These are phyloP conservation scores for Pheosia gnoma DNA, from an alignment of 2,888 invertebrate species.

Conservation along the genomic window DNA sequence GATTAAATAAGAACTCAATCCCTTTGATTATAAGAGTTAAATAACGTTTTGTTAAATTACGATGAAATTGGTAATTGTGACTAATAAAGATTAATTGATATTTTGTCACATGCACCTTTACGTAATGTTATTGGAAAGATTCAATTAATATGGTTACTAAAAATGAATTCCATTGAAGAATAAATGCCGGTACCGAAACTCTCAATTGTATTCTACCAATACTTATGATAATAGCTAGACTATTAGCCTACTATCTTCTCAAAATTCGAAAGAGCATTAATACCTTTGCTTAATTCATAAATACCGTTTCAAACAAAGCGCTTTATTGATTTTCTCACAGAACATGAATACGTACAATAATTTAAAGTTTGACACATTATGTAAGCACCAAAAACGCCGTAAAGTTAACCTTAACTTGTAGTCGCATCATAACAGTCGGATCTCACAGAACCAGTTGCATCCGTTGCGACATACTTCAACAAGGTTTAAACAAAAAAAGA, in stretches of 20 bases:
- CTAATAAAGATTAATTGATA: slow-evolving; percentile 5
- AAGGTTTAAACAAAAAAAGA: slow-evolving; percentile 48
- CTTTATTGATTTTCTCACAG: slow-evolving; percentile 1
- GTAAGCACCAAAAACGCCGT: slow-evolving; percentile 37
- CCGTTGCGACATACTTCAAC: slow-evolving; percentile 66
- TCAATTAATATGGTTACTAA: not conserved
- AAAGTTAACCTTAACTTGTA: slow-evolving; percentile 51
- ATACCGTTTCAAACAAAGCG: not conserved
- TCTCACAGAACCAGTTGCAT: slow-evolving; percentile 63
- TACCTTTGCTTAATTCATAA: no score
- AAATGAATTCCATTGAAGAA: not conserved
- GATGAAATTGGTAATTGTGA: slow-evolving; percentile 37
- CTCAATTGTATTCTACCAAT: no score
- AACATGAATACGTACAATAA: slow-evolving; percentile 9
- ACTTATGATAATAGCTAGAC: no score
- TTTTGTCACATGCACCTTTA: not conserved
- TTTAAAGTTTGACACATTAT: slow-evolving; percentile 38
- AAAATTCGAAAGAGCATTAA: no score
- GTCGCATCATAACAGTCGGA: slow-evolving; percentile 51
- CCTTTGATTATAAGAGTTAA: slow-evolving; percentile 33
- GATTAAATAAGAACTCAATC: slow-evolving; percentile 37
- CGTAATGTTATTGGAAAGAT: not conserved
- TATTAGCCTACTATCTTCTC: no score
- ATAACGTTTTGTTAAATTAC: slow-evolving; percentile 25
- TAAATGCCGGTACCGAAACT: no score